Conservation (phyloP, 1,140 invertebrate species). For the Pissodes strobi region DNA sequence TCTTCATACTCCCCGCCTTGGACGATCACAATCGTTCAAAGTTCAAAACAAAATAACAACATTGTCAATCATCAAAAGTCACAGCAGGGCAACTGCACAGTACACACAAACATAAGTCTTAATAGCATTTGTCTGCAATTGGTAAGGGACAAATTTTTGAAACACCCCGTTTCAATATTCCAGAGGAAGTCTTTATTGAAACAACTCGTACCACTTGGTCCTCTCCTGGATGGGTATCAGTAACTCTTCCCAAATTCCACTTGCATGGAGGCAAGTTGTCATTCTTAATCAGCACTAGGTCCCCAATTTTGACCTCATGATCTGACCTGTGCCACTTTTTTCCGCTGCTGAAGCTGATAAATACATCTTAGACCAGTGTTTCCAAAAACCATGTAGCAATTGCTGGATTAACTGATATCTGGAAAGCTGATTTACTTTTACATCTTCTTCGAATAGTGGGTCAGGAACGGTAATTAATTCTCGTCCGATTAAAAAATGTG, state of each 20-base stretch:
- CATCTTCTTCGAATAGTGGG: not conserved
- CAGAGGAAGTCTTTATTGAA: too few relatives aligned
- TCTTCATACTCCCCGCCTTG: too few relatives aligned
- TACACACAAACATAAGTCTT: too few relatives aligned
- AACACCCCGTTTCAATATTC: not conserved
- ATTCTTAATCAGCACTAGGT: not conserved
- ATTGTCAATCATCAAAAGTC: not conserved
- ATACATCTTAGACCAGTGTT: too few relatives aligned
- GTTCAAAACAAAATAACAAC: not conserved
- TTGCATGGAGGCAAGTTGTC: too few relatives aligned
- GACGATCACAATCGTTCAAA: too few relatives aligned
- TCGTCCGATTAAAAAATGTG: not conserved
- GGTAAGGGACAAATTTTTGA: not conserved
- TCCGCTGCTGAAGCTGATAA: not conserved
- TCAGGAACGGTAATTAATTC: constrained; percentile 10
- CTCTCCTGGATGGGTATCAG: too few relatives aligned
- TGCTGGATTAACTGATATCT: not conserved
- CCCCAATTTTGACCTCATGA: not conserved
- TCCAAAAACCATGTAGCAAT: not conserved
- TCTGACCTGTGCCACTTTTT: too few relatives aligned
- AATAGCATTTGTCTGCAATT: not conserved
- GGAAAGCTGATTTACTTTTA: not conserved
- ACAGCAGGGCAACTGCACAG: not conserved
- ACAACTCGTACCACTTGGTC: too few relatives aligned
- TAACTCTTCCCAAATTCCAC: too few relatives aligned